Evolutionary conservation across 2,113 vertebrate species (phyloP).

Genomic region (Pomatorhinus ruficollis): DNA sequence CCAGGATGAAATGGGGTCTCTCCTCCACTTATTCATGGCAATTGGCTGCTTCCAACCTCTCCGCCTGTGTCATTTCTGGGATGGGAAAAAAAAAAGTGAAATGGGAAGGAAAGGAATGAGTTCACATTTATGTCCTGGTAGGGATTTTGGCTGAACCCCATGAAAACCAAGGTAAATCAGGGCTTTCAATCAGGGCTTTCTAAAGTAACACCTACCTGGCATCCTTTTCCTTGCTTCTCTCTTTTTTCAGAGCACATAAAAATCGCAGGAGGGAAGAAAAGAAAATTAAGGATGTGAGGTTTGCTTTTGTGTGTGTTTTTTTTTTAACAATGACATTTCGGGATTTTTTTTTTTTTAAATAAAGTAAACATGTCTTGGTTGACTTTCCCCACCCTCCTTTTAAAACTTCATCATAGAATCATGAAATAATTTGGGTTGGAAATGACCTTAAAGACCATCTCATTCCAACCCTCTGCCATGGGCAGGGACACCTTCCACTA

Average conservation of each 20-base stretch:
- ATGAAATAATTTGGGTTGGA: background rate
- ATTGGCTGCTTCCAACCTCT: conserved; percentile 19
- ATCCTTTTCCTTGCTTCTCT: background rate
- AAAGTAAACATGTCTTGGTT: background rate
- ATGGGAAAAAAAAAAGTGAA: background rate
- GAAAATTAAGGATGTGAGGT: background rate
- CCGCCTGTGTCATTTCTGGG: background rate
- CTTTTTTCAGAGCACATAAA: background rate
- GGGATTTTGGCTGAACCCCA: background rate
- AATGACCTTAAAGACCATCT: rapidly evolving
- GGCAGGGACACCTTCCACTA: background rate
- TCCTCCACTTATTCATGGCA: conserved; percentile 44
- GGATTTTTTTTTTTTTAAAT: background rate
- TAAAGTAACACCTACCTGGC: background rate
- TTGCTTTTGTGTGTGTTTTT: background rate
- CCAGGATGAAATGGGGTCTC: conserved; percentile 67
- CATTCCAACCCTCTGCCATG: rapidly evolving
- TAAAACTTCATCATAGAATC: rapidly evolving
- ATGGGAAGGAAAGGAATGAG: background rate
- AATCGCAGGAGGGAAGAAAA: background rate
- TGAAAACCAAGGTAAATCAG: background rate
- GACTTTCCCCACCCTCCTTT: background rate
- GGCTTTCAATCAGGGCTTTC: background rate
- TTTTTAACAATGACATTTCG: background rate
- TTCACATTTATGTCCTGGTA: background rate